Conservation (phyloP, 1,140 invertebrate genomes). For the Metopolophium dirhodum region DNA sequence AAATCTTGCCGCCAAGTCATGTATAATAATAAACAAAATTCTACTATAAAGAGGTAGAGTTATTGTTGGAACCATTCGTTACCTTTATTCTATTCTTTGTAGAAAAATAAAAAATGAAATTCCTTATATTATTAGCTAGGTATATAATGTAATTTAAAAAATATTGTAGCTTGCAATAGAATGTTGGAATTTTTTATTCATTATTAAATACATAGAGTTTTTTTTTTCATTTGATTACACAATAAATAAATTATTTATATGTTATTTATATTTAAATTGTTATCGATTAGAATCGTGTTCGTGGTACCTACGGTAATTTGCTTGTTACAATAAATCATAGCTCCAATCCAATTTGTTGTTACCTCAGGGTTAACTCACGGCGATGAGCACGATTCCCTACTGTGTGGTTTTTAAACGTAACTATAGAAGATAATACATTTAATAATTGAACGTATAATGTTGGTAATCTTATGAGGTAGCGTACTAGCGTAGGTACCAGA, state of each 20-base stretch:
- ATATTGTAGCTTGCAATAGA: neutral
- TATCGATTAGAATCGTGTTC: neutral
- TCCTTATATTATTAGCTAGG: neutral
- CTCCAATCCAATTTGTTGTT: neutral
- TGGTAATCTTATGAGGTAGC: too few relatives aligned
- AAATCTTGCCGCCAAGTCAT: neutral
- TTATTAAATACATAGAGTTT: neutral
- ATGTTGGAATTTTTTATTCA: neutral
- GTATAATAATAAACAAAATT: neutral
- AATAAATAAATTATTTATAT: neutral
- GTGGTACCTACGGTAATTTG: too few relatives aligned
- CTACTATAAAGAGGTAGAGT: neutral
- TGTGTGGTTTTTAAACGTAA: too few relatives aligned
- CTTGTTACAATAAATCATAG: too few relatives aligned
- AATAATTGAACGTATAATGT: too few relatives aligned
- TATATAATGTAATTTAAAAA: neutral
- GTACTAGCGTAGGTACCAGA: too few relatives aligned
- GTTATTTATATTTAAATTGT: neutral
- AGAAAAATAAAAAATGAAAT: too few relatives aligned
- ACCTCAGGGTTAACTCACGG: neutral
- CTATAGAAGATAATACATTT: too few relatives aligned
- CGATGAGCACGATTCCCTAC: too few relatives aligned
- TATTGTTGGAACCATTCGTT: neutral
- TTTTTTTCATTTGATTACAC: neutral
- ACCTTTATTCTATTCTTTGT: neutral